A percentile compares a stretch with the other conserved stretches of the same genome.
These are phyloP conservation scores for Drosophila demipolita DNA, from an alignment of 2,888 invertebrate species.

Conservation along the genomic window DNA sequence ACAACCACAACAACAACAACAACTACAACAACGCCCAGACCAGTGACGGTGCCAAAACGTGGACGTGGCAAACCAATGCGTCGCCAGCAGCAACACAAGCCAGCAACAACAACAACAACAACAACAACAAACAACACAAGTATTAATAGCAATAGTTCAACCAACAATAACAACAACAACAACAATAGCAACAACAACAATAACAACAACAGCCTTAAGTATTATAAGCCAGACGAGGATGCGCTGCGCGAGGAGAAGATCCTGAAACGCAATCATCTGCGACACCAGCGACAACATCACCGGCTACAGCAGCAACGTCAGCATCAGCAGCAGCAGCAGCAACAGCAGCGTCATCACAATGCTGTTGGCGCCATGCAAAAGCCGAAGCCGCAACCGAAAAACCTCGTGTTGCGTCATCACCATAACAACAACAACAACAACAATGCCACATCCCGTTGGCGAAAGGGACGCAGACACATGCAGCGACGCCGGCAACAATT, in stretches of 20 bases:
- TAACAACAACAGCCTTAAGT: constrained; percentile 59
- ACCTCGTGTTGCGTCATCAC: constrained; percentile 79
- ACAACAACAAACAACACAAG: constrained; percentile 56
- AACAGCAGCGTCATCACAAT: constrained; percentile 46
- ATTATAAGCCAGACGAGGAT: constrained; percentile 51
- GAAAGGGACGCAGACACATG: constrained; percentile 45
- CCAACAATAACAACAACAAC: constrained; percentile 35
- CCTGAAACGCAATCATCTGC: constrained; percentile 49
- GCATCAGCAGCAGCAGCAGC: constrained; percentile 35
- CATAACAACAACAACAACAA: constrained; percentile 72
- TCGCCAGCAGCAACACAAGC: constrained; percentile 43
- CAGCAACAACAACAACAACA: constrained; percentile 50
- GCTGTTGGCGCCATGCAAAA: constrained; percentile 53
- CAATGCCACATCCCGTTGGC: constrained; percentile 70
- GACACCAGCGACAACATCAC: constrained; percentile 50
- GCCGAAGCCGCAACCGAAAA: constrained; percentile 79
- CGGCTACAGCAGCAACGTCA: constrained; percentile 37
- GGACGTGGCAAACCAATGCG: constrained; percentile 47
- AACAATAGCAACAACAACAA: constrained; percentile 4
- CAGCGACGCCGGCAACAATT: constrained; percentile 54
- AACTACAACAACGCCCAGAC: constrained; percentile 50
- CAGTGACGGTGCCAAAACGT: constrained; percentile 49
- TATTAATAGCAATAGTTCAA: constrained; percentile 74
- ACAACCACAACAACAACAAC: constrained; percentile 47
- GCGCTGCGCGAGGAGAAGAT: constrained; percentile 52